Percentiles rank a stretch among this genome's conserved stretches.
Evolutionary conservation across 2,888 invertebrate species (phyloP).

Genomic region (Trypoxylon attenuatum): DNA sequence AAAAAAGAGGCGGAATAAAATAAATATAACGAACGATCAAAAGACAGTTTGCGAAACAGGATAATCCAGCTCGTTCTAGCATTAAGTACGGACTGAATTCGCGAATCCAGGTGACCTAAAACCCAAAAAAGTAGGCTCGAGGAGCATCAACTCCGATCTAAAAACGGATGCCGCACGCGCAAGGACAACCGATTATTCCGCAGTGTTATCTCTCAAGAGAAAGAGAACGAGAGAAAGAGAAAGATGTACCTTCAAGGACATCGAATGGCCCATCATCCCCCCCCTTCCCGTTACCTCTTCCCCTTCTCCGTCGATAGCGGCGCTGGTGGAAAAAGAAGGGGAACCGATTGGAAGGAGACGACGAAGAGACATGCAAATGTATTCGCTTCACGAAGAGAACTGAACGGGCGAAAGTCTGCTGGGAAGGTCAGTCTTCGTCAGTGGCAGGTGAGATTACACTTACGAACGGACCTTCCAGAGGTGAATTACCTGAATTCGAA

Average conservation of each 20-base stretch:
- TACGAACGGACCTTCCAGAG: slow-evolving; percentile 51
- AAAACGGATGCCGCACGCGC: slow-evolving; percentile 37
- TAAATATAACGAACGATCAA: too few species aligned
- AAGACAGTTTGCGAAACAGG: too few species aligned
- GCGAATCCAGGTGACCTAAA: neutral
- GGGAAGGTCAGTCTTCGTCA: slow-evolving; percentile 61
- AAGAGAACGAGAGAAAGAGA: neutral
- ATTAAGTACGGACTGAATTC: too few species aligned
- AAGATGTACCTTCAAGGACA: too few species aligned
- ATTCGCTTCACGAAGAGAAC: slow-evolving; percentile 61
- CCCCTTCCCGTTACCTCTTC: too few species aligned
- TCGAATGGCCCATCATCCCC: too few species aligned
- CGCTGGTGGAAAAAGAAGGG: neutral
- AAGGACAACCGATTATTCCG: slow-evolving; percentile 57
- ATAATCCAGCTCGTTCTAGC: too few species aligned
- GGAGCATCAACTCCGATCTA: slow-evolving; percentile 17
- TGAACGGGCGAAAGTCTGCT: slow-evolving; percentile 54
- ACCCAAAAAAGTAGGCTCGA: neutral
- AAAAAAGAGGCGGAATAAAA: too few species aligned
- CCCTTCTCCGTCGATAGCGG: too few species aligned
- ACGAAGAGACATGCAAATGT: slow-evolving; percentile 62
- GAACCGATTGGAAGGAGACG: neutral
- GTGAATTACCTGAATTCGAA: slow-evolving; percentile 62
- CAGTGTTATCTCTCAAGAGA: slow-evolving; percentile 63
- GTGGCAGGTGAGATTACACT: slow-evolving; percentile 63